Evolutionary conservation across 2,113 vertebrate genomes (phyloP).

Genomic region (Apteryx owenii): DNA sequence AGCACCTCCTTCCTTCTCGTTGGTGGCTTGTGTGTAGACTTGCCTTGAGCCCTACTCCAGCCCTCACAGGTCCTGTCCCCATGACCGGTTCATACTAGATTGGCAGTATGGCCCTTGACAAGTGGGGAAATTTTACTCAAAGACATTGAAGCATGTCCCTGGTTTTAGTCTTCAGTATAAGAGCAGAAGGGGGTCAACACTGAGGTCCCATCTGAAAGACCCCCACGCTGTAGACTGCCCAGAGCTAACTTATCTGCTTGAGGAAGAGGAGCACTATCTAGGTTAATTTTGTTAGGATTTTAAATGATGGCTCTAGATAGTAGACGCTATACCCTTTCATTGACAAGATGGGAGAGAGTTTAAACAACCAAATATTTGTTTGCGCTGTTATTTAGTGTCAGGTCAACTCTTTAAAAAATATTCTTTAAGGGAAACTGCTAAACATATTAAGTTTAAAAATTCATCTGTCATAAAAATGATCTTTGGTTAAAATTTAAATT

Average conservation of each 20-base stretch:
- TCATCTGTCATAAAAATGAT: not conserved
- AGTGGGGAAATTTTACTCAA: not conserved
- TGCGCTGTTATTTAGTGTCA: not conserved
- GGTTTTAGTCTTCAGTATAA: not conserved
- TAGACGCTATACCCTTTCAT: not conserved
- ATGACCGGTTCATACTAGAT: not conserved
- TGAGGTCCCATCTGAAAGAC: not conserved
- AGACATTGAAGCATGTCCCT: not conserved
- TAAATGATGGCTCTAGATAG: not conserved
- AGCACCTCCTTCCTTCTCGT: not conserved
- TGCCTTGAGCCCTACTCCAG: not conserved
- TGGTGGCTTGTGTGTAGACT: not conserved
- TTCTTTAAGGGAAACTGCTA: not conserved
- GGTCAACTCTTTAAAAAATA: not conserved
- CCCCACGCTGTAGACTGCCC: not conserved
- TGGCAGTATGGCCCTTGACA: not conserved
- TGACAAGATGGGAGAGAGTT: not conserved
- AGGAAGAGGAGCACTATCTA: not conserved
- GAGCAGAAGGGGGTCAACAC: not conserved
- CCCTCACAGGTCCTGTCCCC: not conserved
- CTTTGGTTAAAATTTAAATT: slow-evolving; percentile 7
- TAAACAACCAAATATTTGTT: not conserved
- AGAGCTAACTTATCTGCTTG: not conserved
- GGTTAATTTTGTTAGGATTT: not conserved
- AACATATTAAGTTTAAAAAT: not conserved